Evolutionary conservation across 1,140 invertebrate species (phyloP).

Genomic region (Harlomillsia oculata): DNA sequence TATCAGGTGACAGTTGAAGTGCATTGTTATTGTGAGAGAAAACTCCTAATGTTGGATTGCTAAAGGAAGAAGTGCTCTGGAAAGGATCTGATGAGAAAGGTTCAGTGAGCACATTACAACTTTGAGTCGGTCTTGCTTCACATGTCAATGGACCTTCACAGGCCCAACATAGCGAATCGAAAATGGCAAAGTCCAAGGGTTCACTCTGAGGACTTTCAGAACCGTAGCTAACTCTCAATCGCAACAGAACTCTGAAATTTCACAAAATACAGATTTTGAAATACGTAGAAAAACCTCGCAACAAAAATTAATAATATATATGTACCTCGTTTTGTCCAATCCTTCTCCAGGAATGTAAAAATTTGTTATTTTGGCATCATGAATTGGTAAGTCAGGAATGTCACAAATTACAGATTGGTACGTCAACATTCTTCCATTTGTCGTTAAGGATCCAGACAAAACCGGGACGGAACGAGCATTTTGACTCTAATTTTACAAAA

Average conservation of each 20-base stretch:
- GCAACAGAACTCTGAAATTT: conserved; percentile 18
- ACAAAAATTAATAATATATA: neutral
- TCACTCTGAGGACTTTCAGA: conserved; percentile 26
- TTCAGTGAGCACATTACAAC: conserved; percentile 34
- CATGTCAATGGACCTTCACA: conserved; percentile 26
- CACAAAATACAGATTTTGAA: neutral
- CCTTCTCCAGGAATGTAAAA: conserved; percentile 36
- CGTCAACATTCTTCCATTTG: conserved; percentile 27
- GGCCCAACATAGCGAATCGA: conserved; percentile 30
- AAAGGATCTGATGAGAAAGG: conserved; percentile 31
- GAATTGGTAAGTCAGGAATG: conserved; percentile 32
- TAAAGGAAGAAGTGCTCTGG: conserved; percentile 8
- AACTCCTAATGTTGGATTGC: conserved; percentile 10
- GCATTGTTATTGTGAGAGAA: conserved; percentile 27
- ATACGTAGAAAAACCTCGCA: neutral
- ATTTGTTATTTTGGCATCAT: conserved; percentile 33
- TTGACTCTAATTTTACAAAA: conserved; percentile 12
- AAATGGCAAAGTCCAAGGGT: conserved; percentile 28
- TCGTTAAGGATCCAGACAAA: conserved; percentile 14
- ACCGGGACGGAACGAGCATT: conserved; percentile 22
- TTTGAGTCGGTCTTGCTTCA: conserved; percentile 25
- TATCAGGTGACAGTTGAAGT: conserved; percentile 26
- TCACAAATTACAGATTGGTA: conserved; percentile 34
- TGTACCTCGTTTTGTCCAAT: conserved; percentile 33
- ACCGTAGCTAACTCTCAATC: conserved; percentile 30